Evolutionary conservation across 2,888 invertebrate genomes (phyloP), one percentile per base, ranked within the genome.

Genomic region (Julus scandinavius): DNA sequence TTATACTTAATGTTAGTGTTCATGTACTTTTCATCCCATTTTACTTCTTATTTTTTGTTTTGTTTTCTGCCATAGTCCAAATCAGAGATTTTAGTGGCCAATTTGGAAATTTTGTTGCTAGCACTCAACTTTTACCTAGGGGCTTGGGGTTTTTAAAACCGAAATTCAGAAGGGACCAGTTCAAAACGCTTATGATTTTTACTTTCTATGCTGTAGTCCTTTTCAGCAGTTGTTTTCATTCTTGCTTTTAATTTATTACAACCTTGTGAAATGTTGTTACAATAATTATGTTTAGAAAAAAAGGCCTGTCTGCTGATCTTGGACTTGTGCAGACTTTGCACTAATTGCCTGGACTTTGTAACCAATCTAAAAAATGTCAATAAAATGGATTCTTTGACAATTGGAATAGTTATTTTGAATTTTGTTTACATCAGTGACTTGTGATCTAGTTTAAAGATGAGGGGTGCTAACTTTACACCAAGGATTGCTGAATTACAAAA

Each of bases 1-100:
- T 54, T 54, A 54, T 54, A 54, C 54, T 54, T 54, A 54, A 54
- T 54, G 54, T 54, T 54, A 54, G 54, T 54, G 54, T 54, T 54
- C 54, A 54, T 54, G 54, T 54, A 54, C 54, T 54, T 54, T 17
- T 54, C 54, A 54, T 54, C 54, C 54, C 54, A 54, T 15, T 54
- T 54, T 50, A 7, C 50, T 50, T 50, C 6, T 50, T 50, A 29
- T 50, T 50, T 54, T 54, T 54, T 54, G 0, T 54, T 54, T 54
- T 54, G 15, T 54, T 54, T 54, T 17, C 54, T 54, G 54, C 54
- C 54, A 54, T 54, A 54, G 54, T 54, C 54, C 54, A 54, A 54
- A 54, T 54, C 54, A 54, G 54, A 54, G 54, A 54, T 54, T 54
- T 54, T 54, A 54, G 54, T 54, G 54, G 54, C 54, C 54, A 54